These are phyloP conservation scores for Orestias chungarensis DNA, from an alignment of 2,797 vertebrate species.

Conservation along the genomic window DNA sequence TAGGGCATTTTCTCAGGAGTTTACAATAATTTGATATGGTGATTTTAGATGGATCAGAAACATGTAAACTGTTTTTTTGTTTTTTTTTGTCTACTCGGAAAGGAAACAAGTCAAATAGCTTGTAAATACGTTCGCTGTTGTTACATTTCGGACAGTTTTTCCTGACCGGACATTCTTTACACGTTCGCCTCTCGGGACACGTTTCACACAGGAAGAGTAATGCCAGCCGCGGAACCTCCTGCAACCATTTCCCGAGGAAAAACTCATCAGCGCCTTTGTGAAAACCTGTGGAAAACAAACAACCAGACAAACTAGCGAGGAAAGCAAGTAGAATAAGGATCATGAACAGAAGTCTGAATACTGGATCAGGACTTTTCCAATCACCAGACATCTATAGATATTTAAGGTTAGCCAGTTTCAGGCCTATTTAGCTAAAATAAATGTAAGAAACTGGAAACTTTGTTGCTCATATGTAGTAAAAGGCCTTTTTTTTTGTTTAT, in stretches of 20 bases:
- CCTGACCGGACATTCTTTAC: not conserved
- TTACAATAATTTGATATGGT: not conserved
- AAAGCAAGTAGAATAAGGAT: not conserved
- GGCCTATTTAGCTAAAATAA: not conserved
- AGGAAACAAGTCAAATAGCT: not conserved
- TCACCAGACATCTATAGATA: not conserved
- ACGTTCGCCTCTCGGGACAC: not conserved
- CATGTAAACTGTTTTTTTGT: too few relatives aligned
- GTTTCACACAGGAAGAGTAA: not conserved
- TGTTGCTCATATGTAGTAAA: not conserved
- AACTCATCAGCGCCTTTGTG: not conserved
- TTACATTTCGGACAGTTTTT: not conserved
- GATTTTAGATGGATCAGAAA: not conserved
- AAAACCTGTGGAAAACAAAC: not conserved
- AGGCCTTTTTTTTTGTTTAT: too few relatives aligned
- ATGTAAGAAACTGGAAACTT: not conserved
- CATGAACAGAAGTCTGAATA: not conserved
- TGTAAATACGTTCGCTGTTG: not conserved
- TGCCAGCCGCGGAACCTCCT: not conserved
- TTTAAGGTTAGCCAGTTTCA: not conserved
- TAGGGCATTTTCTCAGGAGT: not conserved
- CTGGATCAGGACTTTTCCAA: not conserved
- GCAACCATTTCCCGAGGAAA: not conserved
- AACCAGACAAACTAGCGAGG: not conserved
- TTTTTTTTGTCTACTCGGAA: too few relatives aligned